phyloP scores from a whole-genome alignment of 2,113 vertebrate species.

The Cettia cetti region DNA sequence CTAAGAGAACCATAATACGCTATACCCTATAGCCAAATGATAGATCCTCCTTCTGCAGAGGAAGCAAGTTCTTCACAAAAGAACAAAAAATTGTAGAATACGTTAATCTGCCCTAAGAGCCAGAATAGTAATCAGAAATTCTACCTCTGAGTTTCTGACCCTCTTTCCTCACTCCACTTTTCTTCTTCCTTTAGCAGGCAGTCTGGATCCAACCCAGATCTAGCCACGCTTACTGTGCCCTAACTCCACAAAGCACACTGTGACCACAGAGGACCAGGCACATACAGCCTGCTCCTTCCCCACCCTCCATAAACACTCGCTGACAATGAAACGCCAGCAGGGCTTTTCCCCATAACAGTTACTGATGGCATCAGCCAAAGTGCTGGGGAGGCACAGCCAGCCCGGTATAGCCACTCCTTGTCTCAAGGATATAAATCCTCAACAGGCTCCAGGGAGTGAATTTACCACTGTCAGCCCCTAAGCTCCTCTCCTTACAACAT shows the following conservation, averaged over 20 bases:
- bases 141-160: neutral
- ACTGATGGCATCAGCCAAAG: constrained; percentile 1
- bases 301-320: neutral
- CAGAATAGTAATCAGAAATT: neutral
- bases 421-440: constrained; percentile 4
- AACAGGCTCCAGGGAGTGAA: neutral
- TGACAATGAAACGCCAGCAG: neutral
- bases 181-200: neutral
- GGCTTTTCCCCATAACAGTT: neutral
- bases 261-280: neutral
- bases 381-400: neutral
- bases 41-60: neutral
- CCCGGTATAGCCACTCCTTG: neutral
- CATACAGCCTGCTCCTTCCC: neutral
- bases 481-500: neutral
- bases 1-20: rapidly evolving
- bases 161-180: neutral
- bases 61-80: neutral
- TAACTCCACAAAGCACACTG: neutral
- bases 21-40: neutral
- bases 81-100: neutral
- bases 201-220: neutral
- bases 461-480: neutral
- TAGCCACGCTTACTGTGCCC: neutral
- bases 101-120: neutral